phyloP scores from a whole-genome alignment of 2,113 vertebrate species.

The Vombatus ursinus region DNA sequence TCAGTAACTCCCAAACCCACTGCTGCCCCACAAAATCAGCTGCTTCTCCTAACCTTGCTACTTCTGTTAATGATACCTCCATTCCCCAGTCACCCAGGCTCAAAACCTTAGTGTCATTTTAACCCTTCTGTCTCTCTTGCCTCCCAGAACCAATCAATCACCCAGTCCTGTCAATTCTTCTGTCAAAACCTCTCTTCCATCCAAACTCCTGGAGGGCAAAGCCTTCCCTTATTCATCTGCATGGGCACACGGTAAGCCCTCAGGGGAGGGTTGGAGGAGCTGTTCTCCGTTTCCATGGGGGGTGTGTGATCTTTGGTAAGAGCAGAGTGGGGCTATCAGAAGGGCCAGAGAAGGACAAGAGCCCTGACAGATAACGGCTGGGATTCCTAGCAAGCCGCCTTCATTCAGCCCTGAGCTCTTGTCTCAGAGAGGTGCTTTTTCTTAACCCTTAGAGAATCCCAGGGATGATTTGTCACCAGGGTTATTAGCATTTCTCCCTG shows the following conservation, averaged over 20 bases:
- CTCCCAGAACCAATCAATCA: background rate
- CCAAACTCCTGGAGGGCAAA: background rate
- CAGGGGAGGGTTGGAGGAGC: background rate
- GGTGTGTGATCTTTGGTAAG: constrained; percentile 45
- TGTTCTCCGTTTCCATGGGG: background rate
- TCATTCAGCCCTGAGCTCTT: constrained; percentile 78
- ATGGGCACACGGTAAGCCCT: background rate
- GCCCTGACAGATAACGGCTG: constrained; percentile 80
- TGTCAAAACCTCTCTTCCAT: background rate
- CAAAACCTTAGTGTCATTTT: background rate
- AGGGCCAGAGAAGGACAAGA: constrained; percentile 57
- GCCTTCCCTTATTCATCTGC: background rate
- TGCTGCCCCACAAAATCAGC: background rate
- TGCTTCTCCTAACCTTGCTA: background rate
- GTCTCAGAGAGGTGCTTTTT: constrained; percentile 80
- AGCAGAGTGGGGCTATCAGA: constrained; percentile 50
- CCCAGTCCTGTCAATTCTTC: background rate
- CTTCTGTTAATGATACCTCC: background rate
- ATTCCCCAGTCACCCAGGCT: background rate
- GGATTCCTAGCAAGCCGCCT: constrained; percentile 80
- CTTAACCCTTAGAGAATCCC: constrained; percentile 89
- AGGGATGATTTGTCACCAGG: constrained; percentile 90
- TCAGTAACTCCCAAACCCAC: background rate
- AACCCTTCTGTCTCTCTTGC: background rate
- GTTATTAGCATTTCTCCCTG: constrained; percentile 94